phyloP scores from a whole-genome alignment of 1,140 invertebrate species.

The Apis cerana region DNA sequence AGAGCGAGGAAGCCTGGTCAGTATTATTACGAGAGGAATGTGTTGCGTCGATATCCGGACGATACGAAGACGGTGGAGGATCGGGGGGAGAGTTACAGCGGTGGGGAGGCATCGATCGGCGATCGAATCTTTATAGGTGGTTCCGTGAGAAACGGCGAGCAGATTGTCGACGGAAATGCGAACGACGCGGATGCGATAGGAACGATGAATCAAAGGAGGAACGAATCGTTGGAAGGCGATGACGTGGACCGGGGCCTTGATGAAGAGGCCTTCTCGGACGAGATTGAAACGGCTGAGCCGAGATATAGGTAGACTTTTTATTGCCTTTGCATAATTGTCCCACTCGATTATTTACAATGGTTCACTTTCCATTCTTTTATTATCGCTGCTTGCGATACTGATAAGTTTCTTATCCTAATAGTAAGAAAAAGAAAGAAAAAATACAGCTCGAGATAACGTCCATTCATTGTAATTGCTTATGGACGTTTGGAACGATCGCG shows the following conservation, averaged over 20 bases:
- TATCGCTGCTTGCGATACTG: not conserved
- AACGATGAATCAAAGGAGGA: not conserved
- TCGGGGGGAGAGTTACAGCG: conserved; percentile 1
- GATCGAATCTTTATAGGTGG: not conserved
- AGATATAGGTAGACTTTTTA: conserved; percentile 30
- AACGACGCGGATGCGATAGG: not conserved
- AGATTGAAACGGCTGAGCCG: not conserved
- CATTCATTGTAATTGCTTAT: not conserved
- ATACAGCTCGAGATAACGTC: not conserved
- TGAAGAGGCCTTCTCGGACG: not conserved
- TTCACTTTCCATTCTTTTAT: not conserved
- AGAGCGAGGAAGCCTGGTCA: conserved; percentile 65
- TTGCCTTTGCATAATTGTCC: not conserved
- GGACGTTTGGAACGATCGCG: not conserved
- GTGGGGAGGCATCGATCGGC: not conserved
- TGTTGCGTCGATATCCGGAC: conserved; percentile 81
- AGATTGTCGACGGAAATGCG: not conserved
- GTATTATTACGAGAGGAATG: conserved; percentile 83
- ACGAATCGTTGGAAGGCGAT: not conserved
- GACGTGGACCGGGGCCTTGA: not conserved
- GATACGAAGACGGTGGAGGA: conserved; percentile 51
- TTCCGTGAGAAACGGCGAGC: not conserved
- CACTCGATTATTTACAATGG: not conserved
- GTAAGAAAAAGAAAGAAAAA: not conserved
- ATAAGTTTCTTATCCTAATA: conserved; percentile 15